Conservation (phyloP, 2,888 invertebrate species). For the Parasteatoda lunata region DNA sequence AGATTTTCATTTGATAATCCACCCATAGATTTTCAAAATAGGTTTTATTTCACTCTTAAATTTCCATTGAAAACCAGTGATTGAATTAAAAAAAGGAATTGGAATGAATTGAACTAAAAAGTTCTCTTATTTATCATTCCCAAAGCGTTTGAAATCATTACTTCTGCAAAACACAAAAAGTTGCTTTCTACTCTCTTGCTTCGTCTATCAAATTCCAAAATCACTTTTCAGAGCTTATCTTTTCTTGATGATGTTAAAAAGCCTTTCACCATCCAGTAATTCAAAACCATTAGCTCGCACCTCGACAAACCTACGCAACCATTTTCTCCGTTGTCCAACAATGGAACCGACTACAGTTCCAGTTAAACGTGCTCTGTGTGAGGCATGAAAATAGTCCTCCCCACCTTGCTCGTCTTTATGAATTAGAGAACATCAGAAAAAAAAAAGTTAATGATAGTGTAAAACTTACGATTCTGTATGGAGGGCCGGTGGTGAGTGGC, state of each 20-base stretch:
- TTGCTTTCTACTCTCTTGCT: no score
- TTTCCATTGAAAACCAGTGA: no score
- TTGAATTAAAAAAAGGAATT: no score
- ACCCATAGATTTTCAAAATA: no score
- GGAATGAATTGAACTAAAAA: no score
- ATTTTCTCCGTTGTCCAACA: neutral
- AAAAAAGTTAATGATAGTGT: neutral
- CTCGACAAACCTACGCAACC: neutral
- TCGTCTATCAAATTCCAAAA: neutral
- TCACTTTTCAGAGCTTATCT: neutral
- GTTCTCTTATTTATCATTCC: no score
- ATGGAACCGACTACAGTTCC: neutral
- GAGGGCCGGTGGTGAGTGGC: neutral
- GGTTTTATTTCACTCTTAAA: no score
- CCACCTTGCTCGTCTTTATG: neutral
- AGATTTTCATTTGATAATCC: no score
- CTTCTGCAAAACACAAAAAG: no score
- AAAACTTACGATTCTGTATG: neutral
- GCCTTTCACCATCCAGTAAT: neutral
- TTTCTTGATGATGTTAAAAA: neutral
- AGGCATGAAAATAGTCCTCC: neutral
- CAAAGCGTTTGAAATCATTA: no score
- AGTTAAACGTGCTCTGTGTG: constrained; percentile 5
- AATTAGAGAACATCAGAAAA: neutral
- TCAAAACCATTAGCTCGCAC: neutral